Conservation (phyloP, 2,113 vertebrate genomes). For the Zeus faber region DNA sequence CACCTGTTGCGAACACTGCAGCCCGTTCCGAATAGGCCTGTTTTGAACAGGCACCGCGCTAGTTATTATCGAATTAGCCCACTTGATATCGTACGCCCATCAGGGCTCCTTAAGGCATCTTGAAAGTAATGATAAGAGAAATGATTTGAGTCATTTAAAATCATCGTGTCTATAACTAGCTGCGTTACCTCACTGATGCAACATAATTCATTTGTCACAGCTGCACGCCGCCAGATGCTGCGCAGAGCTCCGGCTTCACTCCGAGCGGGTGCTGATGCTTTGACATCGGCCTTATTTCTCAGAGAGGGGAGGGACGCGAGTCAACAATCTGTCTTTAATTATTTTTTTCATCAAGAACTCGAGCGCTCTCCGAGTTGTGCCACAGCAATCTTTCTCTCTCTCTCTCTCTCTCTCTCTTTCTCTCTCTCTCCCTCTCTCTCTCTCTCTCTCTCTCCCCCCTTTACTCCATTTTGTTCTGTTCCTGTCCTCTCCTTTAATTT, state of each 20-base stretch:
- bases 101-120: background rate
- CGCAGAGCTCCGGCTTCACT: slow-evolving; percentile 1
- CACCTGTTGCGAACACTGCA: too few relatives aligned
- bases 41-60: too few relatives aligned
- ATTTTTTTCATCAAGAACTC: background rate
- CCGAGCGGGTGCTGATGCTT: slow-evolving; percentile 5
- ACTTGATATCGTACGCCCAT: background rate
- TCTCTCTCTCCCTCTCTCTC: too few relatives aligned
- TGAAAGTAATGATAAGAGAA: background rate
- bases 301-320: background rate
- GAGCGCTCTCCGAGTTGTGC: too few relatives aligned
- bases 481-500: too few relatives aligned
- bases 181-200: background rate
- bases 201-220: background rate
- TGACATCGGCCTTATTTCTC: background rate
- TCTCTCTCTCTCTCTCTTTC: background rate
- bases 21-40: too few relatives aligned
- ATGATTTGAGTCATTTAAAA: background rate
- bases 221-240: background rate
- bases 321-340: background rate
- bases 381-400: background rate
- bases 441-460: background rate
- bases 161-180: background rate
- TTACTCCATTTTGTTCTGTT: too few relatives aligned
- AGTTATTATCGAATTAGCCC: slow-evolving; percentile 19